A percentile compares a stretch with the other conserved stretches of the same genome.
Conservation (phyloP, 2,888 invertebrate species). For the Hanleya hanleyi region DNA sequence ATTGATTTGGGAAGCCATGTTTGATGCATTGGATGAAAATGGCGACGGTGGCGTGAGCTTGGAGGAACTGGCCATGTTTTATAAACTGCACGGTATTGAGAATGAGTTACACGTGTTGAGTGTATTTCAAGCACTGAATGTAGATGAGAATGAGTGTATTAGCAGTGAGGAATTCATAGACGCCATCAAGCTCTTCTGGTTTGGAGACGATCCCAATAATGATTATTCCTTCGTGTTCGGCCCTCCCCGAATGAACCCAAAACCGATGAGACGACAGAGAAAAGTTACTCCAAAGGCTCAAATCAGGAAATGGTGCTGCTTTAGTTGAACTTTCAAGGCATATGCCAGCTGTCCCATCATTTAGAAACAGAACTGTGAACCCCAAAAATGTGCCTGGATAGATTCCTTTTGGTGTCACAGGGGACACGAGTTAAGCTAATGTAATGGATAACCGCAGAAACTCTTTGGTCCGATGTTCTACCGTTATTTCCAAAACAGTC, state of each 20-base stretch:
- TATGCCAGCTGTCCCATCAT: too few species aligned
- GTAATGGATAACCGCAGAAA: too few species aligned
- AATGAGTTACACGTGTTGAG: not conserved
- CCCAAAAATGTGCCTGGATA: too few species aligned
- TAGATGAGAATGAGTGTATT: not conserved
- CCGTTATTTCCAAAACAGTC: too few species aligned
- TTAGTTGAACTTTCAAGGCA: too few species aligned
- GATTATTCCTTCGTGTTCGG: slow-evolving; percentile 2
- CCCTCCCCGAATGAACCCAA: not conserved
- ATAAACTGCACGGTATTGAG: not conserved
- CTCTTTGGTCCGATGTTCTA: too few species aligned
- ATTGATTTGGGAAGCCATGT: not conserved
- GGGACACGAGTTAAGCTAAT: too few species aligned
- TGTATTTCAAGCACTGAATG: not conserved
- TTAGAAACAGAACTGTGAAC: too few species aligned
- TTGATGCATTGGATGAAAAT: not conserved
- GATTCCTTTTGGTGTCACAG: too few species aligned
- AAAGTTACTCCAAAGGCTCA: not conserved
- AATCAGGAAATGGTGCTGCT: too few species aligned
- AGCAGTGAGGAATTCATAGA: not conserved
- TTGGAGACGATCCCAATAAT: not conserved
- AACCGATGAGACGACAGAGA: not conserved
- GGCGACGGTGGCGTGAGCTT: not conserved
- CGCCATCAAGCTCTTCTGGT: not conserved
- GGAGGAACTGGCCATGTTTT: not conserved